Percentiles rank a stretch among this genome's conserved stretches.
These are phyloP conservation scores for Cantharis lateralis DNA, from an alignment of 2,888 invertebrate species.

Conservation along the genomic window DNA sequence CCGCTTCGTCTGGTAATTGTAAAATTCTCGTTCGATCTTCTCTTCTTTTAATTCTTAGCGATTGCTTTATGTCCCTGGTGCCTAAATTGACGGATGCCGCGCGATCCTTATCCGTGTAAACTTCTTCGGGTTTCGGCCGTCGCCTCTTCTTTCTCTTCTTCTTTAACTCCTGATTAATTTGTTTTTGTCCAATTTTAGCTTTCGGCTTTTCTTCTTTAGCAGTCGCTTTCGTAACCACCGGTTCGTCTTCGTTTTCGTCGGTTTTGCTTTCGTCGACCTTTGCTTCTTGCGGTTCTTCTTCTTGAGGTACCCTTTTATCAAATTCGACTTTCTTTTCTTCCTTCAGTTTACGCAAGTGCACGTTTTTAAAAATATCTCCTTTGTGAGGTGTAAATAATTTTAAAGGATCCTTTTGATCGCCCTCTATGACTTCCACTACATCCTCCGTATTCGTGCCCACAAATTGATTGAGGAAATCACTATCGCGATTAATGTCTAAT, in stretches of 20 bases:
- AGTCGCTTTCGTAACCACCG: constrained; percentile 26
- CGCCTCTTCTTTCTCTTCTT: constrained; percentile 51
- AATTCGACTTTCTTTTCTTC: constrained; percentile 36
- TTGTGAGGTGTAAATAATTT: constrained; percentile 27
- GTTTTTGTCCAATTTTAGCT: constrained; percentile 41
- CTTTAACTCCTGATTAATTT: constrained; percentile 49
- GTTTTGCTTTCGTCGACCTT: constrained; percentile 29
- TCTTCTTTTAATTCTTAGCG: constrained; percentile 77
- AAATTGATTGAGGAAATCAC: constrained; percentile 80
- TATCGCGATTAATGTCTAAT: constrained; percentile 65
- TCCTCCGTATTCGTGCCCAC: constrained; percentile 69
- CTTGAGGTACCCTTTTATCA: constrained; percentile 9
- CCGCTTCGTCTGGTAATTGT: constrained; percentile 78
- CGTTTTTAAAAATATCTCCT: not conserved
- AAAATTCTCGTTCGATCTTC: constrained; percentile 74
- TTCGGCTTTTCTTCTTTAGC: constrained; percentile 19
- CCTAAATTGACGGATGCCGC: constrained; percentile 89
- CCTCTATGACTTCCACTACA: constrained; percentile 54
- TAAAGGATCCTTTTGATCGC: constrained; percentile 24
- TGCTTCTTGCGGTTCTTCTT: constrained; percentile 1
- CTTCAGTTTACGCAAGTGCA: constrained; percentile 45
- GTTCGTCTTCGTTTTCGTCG: constrained; percentile 49
- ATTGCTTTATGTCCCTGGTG: constrained; percentile 85
- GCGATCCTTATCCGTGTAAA: constrained; percentile 88
- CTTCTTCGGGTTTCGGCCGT: constrained; percentile 63